phyloP scores from a whole-genome alignment of 23 tunicate genomes.

The Pegea sp. region DNA sequence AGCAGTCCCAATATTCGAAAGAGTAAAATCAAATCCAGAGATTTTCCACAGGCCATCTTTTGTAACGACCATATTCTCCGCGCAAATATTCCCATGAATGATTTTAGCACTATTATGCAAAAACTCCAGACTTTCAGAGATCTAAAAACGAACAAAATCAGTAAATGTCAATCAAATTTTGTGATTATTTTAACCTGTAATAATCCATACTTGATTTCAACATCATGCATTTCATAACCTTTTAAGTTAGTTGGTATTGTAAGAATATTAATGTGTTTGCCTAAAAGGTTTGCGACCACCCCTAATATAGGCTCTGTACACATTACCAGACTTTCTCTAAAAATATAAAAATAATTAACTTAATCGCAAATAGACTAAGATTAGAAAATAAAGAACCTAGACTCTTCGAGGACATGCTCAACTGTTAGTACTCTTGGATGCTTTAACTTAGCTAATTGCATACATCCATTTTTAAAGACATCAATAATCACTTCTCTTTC shows the following conservation, averaged over 20 bases:
- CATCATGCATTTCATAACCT: constrained; percentile 39
- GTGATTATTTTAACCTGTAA: constrained; percentile 46
- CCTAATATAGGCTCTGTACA: constrained; percentile 89
- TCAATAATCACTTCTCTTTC: constrained; percentile 38
- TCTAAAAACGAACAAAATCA: not conserved
- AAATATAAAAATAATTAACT: not conserved
- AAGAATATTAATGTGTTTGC: constrained; percentile 22
- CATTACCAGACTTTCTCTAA: constrained; percentile 74
- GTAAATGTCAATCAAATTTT: not conserved
- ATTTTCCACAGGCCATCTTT: constrained; percentile 82
- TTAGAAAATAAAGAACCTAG: constrained; percentile 19
- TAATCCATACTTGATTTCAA: constrained; percentile 92
- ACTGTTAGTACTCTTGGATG: constrained; percentile 88
- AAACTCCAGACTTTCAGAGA: constrained; percentile 62
- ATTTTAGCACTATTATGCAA: constrained; percentile 72
- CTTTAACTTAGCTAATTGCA: constrained; percentile 46
- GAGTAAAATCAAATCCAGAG: constrained; percentile 67
- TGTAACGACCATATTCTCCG: constrained; percentile 48
- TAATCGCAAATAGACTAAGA: not conserved
- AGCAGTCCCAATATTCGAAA: constrained; percentile 18
- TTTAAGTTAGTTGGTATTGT: constrained; percentile 22
- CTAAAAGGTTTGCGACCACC: constrained; percentile 69
- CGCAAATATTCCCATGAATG: constrained; percentile 76
- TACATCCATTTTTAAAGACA: constrained; percentile 30
- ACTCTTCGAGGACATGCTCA: constrained; percentile 79